These are phyloP conservation scores for Pangasius larnaudii DNA, from an alignment of 2,797 vertebrate genomes.

Conservation along the genomic window DNA sequence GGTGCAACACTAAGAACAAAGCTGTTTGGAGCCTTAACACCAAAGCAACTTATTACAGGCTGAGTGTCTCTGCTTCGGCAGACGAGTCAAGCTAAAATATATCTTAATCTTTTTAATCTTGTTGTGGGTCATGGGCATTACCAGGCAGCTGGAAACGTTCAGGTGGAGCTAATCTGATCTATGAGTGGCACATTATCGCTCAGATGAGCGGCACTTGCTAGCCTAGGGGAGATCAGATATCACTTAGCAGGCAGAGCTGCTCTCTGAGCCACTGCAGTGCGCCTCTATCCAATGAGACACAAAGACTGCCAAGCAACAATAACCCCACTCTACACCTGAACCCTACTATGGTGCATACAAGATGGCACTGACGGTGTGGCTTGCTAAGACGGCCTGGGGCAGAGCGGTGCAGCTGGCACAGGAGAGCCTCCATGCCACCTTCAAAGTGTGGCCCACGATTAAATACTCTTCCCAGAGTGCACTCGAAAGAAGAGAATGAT, in stretches of 20 bases:
- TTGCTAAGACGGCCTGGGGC: conserved; percentile 53
- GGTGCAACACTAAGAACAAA: conserved; percentile 47
- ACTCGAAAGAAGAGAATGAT: conserved; percentile 36
- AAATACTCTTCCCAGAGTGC: conserved; percentile 21
- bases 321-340: conserved; percentile 10
- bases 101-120: conserved; percentile 57
- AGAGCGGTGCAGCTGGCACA: conserved; percentile 45
- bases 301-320: conserved; percentile 19
- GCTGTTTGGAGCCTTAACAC: conserved; percentile 39
- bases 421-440: conserved; percentile 32
- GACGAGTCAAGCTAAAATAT: conserved; percentile 43
- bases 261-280: conserved; percentile 22
- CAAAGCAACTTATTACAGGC: conserved; percentile 45
- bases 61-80: conserved; percentile 32
- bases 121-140: conserved; percentile 56
- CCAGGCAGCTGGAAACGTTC: conserved; percentile 51
- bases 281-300: conserved; percentile 1
- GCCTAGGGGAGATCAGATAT: conserved; percentile 43
- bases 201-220: conserved; percentile 53
- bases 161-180: conserved; percentile 60
- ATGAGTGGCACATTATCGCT: conserved; percentile 53
- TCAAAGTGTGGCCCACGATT: conserved; percentile 17
- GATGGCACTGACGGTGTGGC: conserved; percentile 8
- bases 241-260: conserved; percentile 37
- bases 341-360: not conserved